Evolutionary conservation across 2,888 invertebrate genomes (phyloP), one percentile per base, ranked within the genome.

Genomic region (Melolontha melolontha): DNA sequence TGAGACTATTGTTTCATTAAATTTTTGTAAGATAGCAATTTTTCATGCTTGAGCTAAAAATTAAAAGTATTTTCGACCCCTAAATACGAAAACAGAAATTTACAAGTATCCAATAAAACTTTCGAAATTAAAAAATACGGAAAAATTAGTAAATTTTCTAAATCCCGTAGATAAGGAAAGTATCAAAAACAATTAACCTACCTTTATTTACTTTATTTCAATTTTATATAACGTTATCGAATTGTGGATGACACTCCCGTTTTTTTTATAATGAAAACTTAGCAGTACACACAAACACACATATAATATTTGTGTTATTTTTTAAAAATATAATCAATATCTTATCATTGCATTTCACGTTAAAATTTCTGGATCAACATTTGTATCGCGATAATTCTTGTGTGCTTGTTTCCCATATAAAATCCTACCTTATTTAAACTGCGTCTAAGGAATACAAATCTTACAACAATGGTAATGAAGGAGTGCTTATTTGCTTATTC

Each of bases 391-490:
- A 59, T 59, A 59, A 59, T 59, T 59, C 44, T 59, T 59, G 12
- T 59, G 59, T 59, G 59, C 44, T 44, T 59, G 59, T 62, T 62
- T 62, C 59, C 47, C 66, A 66, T 41, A 40, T 59, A 67, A 67
- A 67, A 42, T 59, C 50, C 66, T 51, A 62, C 71, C 70, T 68
- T 72, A 70, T 69, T 64, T 49, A 42, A 51, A 40, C 42, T 57
- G 57, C 52, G 52, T 47, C 64, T 70, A 67, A 64, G 68, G 63
- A 22, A 49, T 34, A 66, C 50, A 47, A 34, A 52, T 44, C 62
- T 41, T 41, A 57, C 34, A 63, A 71, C 71, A 71, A 71, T 71
- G 69, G 67, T 65, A 64, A 67, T 66, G 66, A 70, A 68, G 72
- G 72, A 59, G 72, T 72, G 72, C 6, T 4, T 67, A 64, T 66